Base-by-base conservation (phyloP, 2,113 vertebrate genomes). In the Neodontobutis hainanensis region DNA sequence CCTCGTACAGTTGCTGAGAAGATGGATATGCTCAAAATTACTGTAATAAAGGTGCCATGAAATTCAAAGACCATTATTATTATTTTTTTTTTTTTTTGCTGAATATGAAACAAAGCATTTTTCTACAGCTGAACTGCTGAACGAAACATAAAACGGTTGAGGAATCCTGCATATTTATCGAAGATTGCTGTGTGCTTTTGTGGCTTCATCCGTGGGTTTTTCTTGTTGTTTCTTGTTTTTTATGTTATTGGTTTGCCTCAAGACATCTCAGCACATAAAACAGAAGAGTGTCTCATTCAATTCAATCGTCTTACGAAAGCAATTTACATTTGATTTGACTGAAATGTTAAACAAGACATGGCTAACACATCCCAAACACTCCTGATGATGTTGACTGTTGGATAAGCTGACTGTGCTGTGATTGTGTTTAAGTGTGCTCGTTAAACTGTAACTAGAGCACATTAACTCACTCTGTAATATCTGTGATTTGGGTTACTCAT, bases 371-470 rank as follows among this genome's bases (percentile, higher is more conserved):
- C 68, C 74, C 58, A 63, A 74, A 76, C 67, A 51, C 60, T 57
- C 49, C 57, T 49, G 32, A 46, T 57, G 43, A 32, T 35, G 38
- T 44, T 34, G 49, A n/a, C n/a, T n/a, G n/a, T n/a, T n/a, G n/a
- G n/a, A n/a, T n/a, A n/a, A n/a, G n/a, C n/a, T n/a, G n/a, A n/a
- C n/a, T n/a, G 56, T 49, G 52, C 42, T 65, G 57, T 80, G 58
- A 83, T 79, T 84, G 68, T 71, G 75, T 27, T 27, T 27, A 27
- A 2, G 19, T 68, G 56, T 53, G 61, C 76, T 89, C 73, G 73
- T 89, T 90, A 75, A 85, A 85, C 86, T 81, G 87, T 48, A 87
- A 86, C 62, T 75, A 52, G 82, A 85, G 61, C 60, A 5, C 56
- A 1, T 85, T 83, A 64, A 85, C 86, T 40, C 47, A 73, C 48